phyloP scores from a whole-genome alignment of 2,113 vertebrate genomes.

The Himantopus leucocephalus region DNA sequence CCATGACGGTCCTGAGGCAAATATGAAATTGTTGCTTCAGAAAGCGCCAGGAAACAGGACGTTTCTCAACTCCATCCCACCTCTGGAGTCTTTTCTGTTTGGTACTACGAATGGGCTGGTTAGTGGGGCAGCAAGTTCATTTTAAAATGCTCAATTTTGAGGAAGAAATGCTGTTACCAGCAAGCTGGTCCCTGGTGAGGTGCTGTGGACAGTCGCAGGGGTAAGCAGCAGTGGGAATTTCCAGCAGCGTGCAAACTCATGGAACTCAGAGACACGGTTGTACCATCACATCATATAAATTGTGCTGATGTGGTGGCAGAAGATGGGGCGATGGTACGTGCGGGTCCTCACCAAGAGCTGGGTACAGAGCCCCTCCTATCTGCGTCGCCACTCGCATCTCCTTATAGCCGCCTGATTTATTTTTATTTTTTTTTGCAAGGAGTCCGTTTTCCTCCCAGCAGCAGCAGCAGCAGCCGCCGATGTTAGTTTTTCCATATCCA shows the following conservation, averaged over 20 bases:
- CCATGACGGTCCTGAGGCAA: not conserved
- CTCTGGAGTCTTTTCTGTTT: not conserved
- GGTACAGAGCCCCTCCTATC: not conserved
- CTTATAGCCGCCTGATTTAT: not conserved
- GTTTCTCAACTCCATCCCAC: not conserved
- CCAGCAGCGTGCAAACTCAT: not conserved
- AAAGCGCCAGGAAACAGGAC: not conserved
- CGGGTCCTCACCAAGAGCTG: not conserved
- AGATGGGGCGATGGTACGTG: not conserved
- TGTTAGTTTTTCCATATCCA: constrained; percentile 57
- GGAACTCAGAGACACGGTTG: fast-evolving
- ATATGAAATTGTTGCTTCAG: not conserved
- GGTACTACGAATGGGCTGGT: not conserved
- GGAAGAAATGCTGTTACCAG: not conserved
- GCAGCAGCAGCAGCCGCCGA: not conserved
- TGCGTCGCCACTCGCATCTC: not conserved
- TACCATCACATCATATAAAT: fast-evolving
- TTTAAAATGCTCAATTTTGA: not conserved
- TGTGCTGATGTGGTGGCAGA: not conserved
- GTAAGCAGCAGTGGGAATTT: not conserved
- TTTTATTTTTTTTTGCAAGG: not conserved
- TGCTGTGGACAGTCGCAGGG: not conserved
- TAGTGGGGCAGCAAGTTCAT: not conserved
- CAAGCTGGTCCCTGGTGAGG: not conserved
- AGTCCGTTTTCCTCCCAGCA: not conserved